A percentile compares a stretch with the other conserved stretches of the same genome.
phyloP scores from a whole-genome alignment of 1,140 invertebrate genomes.

The Rhizoglyphus robini region DNA sequence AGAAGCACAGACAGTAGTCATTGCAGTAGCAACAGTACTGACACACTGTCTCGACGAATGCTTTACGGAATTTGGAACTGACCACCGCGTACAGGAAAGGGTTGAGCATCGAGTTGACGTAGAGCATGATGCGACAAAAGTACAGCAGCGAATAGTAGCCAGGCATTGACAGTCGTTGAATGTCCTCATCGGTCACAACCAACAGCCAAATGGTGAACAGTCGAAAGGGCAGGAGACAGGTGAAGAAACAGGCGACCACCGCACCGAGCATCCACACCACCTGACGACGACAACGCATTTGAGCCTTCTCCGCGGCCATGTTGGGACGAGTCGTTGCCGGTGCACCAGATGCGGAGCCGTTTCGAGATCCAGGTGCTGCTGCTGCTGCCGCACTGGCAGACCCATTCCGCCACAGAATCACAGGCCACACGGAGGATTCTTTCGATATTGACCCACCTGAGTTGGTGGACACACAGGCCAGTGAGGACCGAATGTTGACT shows the following conservation, averaged over 20 bases:
- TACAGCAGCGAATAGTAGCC: conserved; percentile 70
- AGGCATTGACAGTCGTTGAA: conserved; percentile 53
- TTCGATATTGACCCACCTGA: background rate
- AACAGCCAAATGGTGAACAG: conserved; percentile 72
- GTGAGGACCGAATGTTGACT: background rate
- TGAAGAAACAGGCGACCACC: conserved; percentile 76
- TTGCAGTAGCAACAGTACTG: conserved; percentile 6
- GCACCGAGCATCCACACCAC: conserved; percentile 74
- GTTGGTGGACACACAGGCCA: conserved; percentile 3
- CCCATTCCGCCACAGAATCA: background rate
- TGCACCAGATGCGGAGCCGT: background rate
- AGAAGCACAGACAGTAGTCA: conserved; percentile 10
- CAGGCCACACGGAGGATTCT: background rate
- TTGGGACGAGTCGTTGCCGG: background rate
- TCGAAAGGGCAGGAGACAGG: conserved; percentile 72
- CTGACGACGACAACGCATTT: conserved; percentile 34
- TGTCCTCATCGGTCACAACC: conserved; percentile 33
- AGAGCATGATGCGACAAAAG: conserved; percentile 68
- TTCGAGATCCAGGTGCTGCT: background rate
- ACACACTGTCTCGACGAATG: conserved; percentile 40
- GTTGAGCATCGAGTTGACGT: conserved; percentile 76
- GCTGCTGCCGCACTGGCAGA: background rate
- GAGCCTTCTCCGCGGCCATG: conserved; percentile 16
- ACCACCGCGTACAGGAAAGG: conserved; percentile 70
- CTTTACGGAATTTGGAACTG: conserved; percentile 77